Base-by-base conservation (phyloP, 2,888 invertebrate genomes). In the Dusona sp. region DNA sequence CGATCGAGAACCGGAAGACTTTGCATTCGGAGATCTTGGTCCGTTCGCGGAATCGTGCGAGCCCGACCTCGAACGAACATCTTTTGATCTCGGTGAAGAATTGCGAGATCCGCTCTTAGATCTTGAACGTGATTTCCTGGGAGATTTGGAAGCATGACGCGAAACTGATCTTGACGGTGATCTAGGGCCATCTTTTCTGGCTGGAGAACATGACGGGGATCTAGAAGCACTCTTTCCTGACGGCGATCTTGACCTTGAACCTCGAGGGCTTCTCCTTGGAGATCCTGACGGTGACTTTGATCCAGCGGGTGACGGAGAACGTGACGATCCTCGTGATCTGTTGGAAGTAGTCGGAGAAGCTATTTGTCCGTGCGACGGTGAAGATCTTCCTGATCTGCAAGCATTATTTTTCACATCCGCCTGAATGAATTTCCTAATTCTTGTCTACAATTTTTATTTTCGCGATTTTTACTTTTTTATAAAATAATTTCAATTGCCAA, bases 321-420 rank as follows among this genome's bases (percentile, higher is more conserved):
- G 86, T 9, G 61, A 29, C 1, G 79, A 54, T 1, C 90, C 88
- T 80, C 90, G 87, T 16, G 92, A 92, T 87, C 90, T 87, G 42
- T 91, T 89, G 85, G 89, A 92, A 1, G 93, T 29, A 29, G 29
- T 93, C 57, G 91, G 90, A 89, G 90, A 4, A 93, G 93, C 33
- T 90, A 92, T 54, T 78, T 87, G 42, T 77, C 87, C 0, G 89
- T 90, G 73, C 36, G 87, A 8, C 25, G 90, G 90, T 0, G 92
- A 92, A 0, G 89, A 91, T 42, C 75, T 84, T 68, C 86, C 89
- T 0, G 91, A 92, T 67, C 92, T 92, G 51, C 42, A 70, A 61
- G 67, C 19, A 54, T 61, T 36, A 38, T 82, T 48, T 51, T 54
- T 74, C n/a, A 51, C 19, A 51, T 11, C 45, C 7, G 38, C 0